These are phyloP conservation scores for Lepus americanus DNA, from an alignment of 2,113 vertebrate genomes.

Conservation along the genomic window DNA sequence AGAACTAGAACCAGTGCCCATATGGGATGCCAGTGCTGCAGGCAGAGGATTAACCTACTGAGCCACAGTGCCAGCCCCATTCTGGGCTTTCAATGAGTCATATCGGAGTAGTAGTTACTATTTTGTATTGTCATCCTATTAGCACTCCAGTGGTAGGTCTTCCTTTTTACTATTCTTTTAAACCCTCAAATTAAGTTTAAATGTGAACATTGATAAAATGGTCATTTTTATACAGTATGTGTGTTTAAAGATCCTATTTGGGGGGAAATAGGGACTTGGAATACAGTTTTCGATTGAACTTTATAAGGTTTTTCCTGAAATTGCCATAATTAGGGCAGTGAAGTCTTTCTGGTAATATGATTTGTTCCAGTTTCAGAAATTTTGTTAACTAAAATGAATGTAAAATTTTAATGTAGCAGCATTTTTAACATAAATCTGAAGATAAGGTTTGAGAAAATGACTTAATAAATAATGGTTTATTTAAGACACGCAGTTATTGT, in stretches of 20 bases:
- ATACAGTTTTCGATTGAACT: background rate
- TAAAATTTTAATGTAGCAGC: background rate
- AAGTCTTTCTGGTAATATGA: background rate
- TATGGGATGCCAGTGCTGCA: too few species aligned
- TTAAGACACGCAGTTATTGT: background rate
- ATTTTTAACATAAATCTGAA: slow-evolving; percentile 21
- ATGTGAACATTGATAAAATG: slow-evolving; percentile 2
- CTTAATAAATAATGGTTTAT: slow-evolving; percentile 51
- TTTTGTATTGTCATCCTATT: background rate
- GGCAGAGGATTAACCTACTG: too few species aligned
- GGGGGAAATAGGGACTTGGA: background rate
- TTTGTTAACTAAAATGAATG: slow-evolving; percentile 12
- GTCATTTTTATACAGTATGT: background rate
- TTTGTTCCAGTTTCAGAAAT: slow-evolving; percentile 23
- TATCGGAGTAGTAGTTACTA: background rate
- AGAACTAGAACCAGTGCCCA: too few species aligned
- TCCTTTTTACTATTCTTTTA: background rate
- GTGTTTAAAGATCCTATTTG: background rate
- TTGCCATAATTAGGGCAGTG: background rate
- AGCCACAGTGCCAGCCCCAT: too few species aligned
- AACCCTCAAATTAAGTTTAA: background rate
- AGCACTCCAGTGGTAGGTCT: background rate
- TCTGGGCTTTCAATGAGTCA: background rate
- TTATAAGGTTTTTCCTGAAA: background rate
- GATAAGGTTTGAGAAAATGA: slow-evolving; percentile 36